These are phyloP conservation scores for Amazona guildingii DNA, from an alignment of 2,113 vertebrate genomes.

Conservation along the genomic window DNA sequence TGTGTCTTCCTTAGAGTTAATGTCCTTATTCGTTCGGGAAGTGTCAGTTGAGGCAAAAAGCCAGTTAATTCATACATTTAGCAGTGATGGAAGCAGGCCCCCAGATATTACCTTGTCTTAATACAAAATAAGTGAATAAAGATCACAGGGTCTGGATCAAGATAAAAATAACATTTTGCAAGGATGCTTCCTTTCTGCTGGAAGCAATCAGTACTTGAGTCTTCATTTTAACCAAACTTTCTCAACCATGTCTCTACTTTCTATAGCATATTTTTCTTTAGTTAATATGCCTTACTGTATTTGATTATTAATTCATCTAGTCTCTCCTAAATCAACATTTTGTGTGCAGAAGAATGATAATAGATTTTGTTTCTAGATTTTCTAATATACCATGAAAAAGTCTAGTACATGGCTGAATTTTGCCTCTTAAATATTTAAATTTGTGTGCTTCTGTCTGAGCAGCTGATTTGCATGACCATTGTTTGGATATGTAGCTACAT, in stretches of 20 bases:
- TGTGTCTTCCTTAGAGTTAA: background rate
- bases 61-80: background rate
- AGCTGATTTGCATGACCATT: background rate
- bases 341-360: constrained; percentile 63
- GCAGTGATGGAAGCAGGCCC: background rate
- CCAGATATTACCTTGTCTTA: background rate
- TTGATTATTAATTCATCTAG: constrained; percentile 67
- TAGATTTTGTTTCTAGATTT: constrained; percentile 41
- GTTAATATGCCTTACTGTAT: constrained; percentile 63
- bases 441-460: background rate
- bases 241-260: background rate
- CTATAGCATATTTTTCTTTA: background rate
- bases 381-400: constrained; percentile 46
- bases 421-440: constrained; percentile 59
- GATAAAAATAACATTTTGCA: background rate
- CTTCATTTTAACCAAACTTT: constrained; percentile 3
- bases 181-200: background rate
- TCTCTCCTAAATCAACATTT: constrained; percentile 58
- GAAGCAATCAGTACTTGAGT: background rate
- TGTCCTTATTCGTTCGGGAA: constrained; percentile 11
- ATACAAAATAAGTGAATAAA: background rate
- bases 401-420: constrained; percentile 40
- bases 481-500: background rate
- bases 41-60: background rate
- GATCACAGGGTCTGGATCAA: background rate